Conservation (phyloP, 2,113 vertebrate genomes). For the Tringa solitaria region DNA sequence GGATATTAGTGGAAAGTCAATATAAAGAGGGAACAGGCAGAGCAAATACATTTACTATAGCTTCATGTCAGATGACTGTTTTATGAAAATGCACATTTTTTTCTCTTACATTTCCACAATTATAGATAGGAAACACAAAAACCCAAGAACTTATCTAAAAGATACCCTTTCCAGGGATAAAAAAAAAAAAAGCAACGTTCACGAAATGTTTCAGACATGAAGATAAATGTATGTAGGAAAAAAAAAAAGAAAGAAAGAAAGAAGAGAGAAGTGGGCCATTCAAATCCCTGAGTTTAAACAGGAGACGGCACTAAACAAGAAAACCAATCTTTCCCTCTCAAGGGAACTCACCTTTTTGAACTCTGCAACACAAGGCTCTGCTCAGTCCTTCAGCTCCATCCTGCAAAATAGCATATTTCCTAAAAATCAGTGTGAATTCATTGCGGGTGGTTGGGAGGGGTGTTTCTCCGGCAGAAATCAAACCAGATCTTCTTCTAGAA, state of each 20-base stretch:
- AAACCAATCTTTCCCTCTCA: neutral
- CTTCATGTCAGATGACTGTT: neutral
- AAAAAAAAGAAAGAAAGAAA: neutral
- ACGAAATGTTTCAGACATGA: neutral
- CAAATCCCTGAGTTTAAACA: slow-evolving; percentile 24
- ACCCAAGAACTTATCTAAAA: neutral
- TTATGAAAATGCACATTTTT: neutral
- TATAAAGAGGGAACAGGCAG: neutral
- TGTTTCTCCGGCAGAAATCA: neutral
- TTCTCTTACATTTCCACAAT: neutral
- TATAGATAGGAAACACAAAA: neutral
- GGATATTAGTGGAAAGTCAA: slow-evolving; percentile 18
- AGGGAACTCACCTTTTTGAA: slow-evolving; percentile 35
- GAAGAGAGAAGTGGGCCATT: neutral
- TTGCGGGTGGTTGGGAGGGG: neutral
- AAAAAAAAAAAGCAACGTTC: neutral
- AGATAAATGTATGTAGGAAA: neutral
- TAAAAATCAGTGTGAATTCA: neutral
- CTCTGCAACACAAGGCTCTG: neutral
- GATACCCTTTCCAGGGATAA: neutral
- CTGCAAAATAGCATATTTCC: neutral
- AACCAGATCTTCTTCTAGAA: neutral
- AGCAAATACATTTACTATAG: neutral
- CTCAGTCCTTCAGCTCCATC: neutral
- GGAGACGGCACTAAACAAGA: neutral